These are phyloP conservation scores for Maccullochella peelii DNA, from an alignment of 2,113 vertebrate genomes.

Conservation along the genomic window DNA sequence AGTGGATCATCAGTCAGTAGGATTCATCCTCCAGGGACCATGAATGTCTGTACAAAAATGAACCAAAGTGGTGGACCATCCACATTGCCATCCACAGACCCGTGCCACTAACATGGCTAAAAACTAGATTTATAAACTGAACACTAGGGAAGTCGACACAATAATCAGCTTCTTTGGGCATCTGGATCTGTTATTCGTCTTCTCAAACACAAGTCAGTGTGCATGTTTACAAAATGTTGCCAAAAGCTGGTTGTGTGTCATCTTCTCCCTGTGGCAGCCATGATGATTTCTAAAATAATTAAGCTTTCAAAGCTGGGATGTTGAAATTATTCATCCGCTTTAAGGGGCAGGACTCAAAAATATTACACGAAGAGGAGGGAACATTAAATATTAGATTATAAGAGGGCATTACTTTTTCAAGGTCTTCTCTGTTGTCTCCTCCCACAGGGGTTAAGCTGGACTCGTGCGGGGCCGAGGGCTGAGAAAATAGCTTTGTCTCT, in stretches of 20 bases:
- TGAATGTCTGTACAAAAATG: too few species aligned
- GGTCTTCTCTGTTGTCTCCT: conserved; percentile 32
- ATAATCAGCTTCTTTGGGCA: neutral
- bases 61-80: neutral
- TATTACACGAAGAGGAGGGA: conserved; percentile 42
- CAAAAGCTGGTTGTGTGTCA: conserved; percentile 35
- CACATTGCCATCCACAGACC: neutral
- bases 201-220: neutral
- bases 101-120: neutral
- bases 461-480: conserved; percentile 60
- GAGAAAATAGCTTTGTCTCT: conserved; percentile 74
- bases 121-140: conserved; percentile 10
- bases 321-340: conserved; percentile 70
- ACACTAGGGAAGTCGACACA: neutral
- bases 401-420: conserved; percentile 19
- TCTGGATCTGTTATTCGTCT: neutral
- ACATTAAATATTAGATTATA: conserved; percentile 57
- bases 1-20: too few species aligned
- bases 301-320: conserved; percentile 64
- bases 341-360: conserved; percentile 48
- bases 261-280: conserved; percentile 43
- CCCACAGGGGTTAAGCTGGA: conserved; percentile 66
- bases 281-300: conserved; percentile 65
- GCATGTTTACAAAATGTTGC: conserved; percentile 38
- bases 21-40: too few species aligned